Conservation (phyloP, 2,888 invertebrate genomes). For the Matsumyia berberina region DNA sequence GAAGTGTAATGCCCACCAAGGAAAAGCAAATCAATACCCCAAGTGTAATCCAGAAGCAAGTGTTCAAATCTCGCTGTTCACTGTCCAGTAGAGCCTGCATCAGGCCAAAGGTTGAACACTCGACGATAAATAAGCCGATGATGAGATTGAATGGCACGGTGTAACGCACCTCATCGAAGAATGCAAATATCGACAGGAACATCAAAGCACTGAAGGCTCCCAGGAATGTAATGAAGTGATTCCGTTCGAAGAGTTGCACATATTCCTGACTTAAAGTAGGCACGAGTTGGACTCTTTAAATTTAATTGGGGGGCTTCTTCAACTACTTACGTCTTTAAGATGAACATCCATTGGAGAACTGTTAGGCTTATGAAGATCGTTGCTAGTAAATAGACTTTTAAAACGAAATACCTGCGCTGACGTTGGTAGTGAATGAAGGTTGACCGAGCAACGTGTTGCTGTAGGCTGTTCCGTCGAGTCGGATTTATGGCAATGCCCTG, state of each 20-base stretch:
- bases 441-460: no score
- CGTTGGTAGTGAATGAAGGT: no score
- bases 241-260: neutral
- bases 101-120: neutral
- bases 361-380: no score
- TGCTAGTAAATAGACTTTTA: no score
- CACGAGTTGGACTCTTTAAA: neutral
- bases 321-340: slow-evolving; percentile 3
- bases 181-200: neutral
- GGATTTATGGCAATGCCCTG: no score
- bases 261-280: neutral
- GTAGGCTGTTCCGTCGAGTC: no score
- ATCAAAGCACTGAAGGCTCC: neutral
- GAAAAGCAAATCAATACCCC: neutral
- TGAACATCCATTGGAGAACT: neutral
- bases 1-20: neutral
- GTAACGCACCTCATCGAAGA: neutral
- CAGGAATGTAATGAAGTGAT: neutral
- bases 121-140: neutral
- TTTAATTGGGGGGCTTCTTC: no score
- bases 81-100: neutral
- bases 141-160: neutral
- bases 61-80: neutral
- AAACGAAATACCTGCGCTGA: no score
- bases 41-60: neutral